Evolutionary conservation across 2,888 invertebrate species (phyloP).

Genomic region (Nebria brevicollis): DNA sequence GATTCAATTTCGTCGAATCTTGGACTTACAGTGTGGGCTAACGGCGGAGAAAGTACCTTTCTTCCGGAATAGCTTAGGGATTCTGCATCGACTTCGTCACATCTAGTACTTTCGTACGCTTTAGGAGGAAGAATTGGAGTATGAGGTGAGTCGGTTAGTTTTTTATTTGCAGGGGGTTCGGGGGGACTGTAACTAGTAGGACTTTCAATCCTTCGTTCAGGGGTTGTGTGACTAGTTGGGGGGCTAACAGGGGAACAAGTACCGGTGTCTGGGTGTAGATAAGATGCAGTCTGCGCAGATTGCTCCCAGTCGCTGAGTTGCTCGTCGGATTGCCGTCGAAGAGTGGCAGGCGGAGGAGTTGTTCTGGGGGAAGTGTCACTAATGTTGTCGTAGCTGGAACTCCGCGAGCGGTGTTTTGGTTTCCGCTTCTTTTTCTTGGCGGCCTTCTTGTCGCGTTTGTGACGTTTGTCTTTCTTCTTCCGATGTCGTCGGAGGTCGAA

Average conservation of each 20-base stretch:
- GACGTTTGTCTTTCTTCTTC: constrained; percentile 78
- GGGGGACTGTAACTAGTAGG: constrained; percentile 59
- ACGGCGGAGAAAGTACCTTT: constrained; percentile 48
- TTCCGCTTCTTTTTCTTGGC: constrained; percentile 78
- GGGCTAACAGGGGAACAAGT: constrained; percentile 62
- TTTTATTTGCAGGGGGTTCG: constrained; percentile 61
- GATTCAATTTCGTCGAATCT: constrained; percentile 35
- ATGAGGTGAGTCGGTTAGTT: constrained; percentile 71
- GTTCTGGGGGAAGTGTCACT: constrained; percentile 66
- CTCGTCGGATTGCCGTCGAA: constrained; percentile 51
- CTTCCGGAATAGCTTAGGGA: constrained; percentile 62
- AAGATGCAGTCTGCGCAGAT: constrained; percentile 57
- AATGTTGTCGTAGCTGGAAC: constrained; percentile 74
- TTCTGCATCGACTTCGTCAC: constrained; percentile 65
- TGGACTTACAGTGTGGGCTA: constrained; percentile 12
- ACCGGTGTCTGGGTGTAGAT: constrained; percentile 57
- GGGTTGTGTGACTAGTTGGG: constrained; percentile 61
- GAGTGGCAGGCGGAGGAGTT: constrained; percentile 52
- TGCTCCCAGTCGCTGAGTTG: constrained; percentile 67
- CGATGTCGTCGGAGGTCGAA: constrained; percentile 64
- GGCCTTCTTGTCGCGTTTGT: constrained; percentile 72
- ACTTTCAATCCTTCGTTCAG: constrained; percentile 56
- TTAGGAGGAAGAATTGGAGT: constrained; percentile 73
- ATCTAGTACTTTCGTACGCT: constrained; percentile 63
- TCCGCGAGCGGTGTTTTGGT: constrained; percentile 73